Evolutionary conservation across 2,113 vertebrate species (phyloP).

Genomic region (Myiozetetes cayanensis): DNA sequence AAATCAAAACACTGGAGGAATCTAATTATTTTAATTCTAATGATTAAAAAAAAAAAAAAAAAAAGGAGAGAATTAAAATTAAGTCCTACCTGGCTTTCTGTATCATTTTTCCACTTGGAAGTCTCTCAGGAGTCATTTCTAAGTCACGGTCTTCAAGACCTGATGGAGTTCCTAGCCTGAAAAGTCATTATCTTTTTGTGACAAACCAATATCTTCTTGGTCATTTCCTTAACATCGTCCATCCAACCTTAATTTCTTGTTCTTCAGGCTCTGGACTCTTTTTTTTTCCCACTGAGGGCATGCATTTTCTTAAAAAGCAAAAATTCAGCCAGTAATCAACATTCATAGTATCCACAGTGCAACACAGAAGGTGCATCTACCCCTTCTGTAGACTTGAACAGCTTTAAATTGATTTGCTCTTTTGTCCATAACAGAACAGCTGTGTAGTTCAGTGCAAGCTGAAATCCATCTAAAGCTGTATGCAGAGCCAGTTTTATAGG

Average conservation of each 20-base stretch:
- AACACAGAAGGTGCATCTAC: neutral
- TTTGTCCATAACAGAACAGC: neutral
- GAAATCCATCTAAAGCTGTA: neutral
- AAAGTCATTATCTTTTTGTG: neutral
- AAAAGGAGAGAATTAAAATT: neutral
- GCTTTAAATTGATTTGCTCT: neutral
- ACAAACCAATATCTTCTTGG: neutral
- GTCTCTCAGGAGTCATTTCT: neutral
- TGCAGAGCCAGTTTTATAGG: neutral
- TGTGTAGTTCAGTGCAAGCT: neutral
- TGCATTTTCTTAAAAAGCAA: neutral
- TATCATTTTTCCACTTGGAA: neutral
- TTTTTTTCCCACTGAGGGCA: neutral
- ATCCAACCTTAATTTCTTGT: neutral
- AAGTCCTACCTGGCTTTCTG: neutral
- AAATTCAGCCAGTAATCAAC: neutral
- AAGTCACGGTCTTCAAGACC: neutral
- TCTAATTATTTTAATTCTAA: slow-evolving; percentile 20
- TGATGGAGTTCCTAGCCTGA: neutral
- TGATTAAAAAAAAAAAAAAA: neutral
- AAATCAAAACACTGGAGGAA: slow-evolving; percentile 26
- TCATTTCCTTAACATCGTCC: neutral
- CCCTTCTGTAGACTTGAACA: neutral
- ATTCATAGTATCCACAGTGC: neutral
- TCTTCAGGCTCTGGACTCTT: neutral